Percentiles rank a stretch among this genome's conserved stretches.
Conservation (phyloP, 2,797 vertebrate species). For the Sebastes steindachneri region DNA sequence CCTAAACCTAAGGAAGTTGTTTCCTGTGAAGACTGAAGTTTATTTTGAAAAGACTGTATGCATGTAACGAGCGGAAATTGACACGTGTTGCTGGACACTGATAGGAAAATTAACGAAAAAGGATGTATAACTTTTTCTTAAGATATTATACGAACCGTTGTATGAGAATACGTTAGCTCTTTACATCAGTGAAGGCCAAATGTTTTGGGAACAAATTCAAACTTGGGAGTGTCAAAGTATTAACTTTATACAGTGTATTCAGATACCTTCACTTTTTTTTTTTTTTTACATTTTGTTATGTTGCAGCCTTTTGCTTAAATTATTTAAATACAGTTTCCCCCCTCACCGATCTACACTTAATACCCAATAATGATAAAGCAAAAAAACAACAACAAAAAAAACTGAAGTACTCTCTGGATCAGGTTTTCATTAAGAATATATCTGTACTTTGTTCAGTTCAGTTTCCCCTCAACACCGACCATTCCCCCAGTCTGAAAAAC, state of each 20-base stretch:
- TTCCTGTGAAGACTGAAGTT: no score
- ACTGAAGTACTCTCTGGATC: no score
- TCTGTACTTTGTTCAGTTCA: background rate
- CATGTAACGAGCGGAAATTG: no score
- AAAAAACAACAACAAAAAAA: background rate
- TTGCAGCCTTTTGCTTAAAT: background rate
- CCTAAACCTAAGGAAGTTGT: no score
- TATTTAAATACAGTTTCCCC: background rate
- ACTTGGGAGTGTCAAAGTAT: background rate
- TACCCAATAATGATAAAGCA: background rate
- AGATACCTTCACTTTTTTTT: background rate
- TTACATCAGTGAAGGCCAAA: background rate
- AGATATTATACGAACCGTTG: no score
- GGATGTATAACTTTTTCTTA: no score
- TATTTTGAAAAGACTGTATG: no score
- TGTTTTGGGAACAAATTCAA: background rate
- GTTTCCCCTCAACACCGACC: background rate
- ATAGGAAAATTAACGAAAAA: no score
- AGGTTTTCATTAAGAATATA: no score
- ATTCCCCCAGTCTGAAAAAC: background rate
- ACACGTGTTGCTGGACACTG: no score
- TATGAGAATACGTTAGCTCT: background rate
- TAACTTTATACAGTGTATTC: background rate
- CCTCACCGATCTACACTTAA: background rate
- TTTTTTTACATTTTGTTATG: background rate